Conservation (phyloP, 1,140 invertebrate species). For the Drosophila nasuta region DNA sequence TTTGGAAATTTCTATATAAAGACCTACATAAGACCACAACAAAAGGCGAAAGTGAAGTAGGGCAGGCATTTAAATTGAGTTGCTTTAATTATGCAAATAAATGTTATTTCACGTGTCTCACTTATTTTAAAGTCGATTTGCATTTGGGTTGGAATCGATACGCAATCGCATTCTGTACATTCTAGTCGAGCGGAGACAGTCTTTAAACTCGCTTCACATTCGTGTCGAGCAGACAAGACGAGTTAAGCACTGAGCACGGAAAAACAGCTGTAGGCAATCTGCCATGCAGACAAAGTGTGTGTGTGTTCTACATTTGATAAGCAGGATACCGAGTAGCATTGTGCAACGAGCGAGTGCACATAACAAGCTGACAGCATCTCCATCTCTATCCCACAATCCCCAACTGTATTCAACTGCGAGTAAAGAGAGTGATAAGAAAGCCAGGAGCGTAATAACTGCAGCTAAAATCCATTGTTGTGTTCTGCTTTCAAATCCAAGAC, state of each 20-base stretch:
- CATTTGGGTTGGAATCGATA: constrained; percentile 1
- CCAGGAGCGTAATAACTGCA: constrained; percentile 55
- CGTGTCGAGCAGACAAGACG: not conserved
- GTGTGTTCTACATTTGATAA: constrained; percentile 55
- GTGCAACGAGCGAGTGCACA: constrained; percentile 51
- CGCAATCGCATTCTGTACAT: too few species aligned
- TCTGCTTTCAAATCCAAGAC: constrained; percentile 15
- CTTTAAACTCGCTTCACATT: not conserved
- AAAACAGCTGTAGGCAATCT: constrained; percentile 66
- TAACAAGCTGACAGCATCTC: constrained; percentile 56
- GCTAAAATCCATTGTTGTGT: constrained; percentile 41
- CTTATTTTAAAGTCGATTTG: constrained; percentile 6
- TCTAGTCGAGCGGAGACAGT: too few species aligned
- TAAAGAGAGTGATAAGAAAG: constrained; percentile 54
- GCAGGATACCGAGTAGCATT: constrained; percentile 41
- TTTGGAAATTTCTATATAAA: constrained; percentile 92
- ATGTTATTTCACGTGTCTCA: constrained; percentile 13
- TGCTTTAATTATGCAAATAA: constrained; percentile 34
- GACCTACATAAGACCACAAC: constrained; percentile 68
- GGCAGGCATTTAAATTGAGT: not conserved
- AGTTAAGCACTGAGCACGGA: constrained; percentile 1
- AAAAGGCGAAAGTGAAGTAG: not conserved
- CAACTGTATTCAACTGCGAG: not conserved
- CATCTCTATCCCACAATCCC: not conserved
- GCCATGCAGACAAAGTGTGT: not conserved